phyloP scores from a whole-genome alignment of 2,113 vertebrate species.

The Rallus limicola region DNA sequence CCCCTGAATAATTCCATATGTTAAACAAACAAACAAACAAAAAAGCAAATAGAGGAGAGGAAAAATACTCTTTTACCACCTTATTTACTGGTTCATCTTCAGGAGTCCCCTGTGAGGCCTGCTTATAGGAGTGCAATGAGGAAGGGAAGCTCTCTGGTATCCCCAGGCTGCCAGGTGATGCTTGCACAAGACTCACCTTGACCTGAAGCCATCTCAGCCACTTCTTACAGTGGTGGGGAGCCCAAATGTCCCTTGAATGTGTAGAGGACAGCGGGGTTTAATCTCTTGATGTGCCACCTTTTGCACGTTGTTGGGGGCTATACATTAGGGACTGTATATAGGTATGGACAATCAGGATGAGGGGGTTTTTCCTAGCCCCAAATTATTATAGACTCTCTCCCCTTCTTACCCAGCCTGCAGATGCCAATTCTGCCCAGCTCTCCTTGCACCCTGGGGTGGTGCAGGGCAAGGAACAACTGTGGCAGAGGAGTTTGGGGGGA shows the following conservation, averaged over 20 bases:
- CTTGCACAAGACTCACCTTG: fast-evolving
- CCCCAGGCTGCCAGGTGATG: too few species aligned
- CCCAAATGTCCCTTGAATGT: neutral
- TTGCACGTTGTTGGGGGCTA: fast-evolving
- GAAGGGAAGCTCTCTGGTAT: neutral
- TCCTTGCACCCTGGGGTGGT: neutral
- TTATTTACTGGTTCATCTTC: neutral
- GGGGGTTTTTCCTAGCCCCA: neutral
- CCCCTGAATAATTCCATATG: neutral
- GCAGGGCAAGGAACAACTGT: neutral
- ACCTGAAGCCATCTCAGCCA: neutral
- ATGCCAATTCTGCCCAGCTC: neutral
- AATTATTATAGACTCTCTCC: neutral
- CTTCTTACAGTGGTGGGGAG: neutral
- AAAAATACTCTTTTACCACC: neutral
- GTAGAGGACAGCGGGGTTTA: neutral
- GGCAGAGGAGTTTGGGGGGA: neutral
- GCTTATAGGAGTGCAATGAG: neutral
- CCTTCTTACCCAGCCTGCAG: neutral
- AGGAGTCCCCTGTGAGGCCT: neutral
- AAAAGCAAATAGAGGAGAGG: neutral
- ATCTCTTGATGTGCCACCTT: fast-evolving
- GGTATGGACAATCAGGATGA: neutral
- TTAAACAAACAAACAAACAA: neutral
- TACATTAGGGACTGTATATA: fast-evolving